Evolutionary conservation across 2,797 vertebrate species (phyloP).

Genomic region (Acanthurus tractus): DNA sequence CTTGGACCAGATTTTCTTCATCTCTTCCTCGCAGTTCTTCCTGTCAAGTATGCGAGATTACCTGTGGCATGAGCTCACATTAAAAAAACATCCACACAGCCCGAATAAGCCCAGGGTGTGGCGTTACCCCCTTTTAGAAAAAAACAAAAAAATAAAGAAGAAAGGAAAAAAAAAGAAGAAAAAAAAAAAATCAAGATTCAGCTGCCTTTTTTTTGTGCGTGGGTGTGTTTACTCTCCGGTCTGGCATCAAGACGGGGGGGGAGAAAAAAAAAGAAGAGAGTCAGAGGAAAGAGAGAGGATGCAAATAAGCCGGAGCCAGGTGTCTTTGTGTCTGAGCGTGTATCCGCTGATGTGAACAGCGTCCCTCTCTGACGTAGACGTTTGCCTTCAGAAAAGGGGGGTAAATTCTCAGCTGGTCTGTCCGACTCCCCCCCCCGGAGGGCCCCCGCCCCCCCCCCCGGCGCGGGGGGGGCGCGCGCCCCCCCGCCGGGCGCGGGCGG

Average conservation of each 20-base stretch:
- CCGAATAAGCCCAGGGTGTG: conserved; percentile 68
- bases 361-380: conserved; percentile 73
- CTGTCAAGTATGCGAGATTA: conserved; percentile 67
- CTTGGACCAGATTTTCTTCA: conserved; percentile 99
- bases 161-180: conserved; percentile 1
- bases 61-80: conserved; percentile 78
- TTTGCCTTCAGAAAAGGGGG: conserved; percentile 52
- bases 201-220: conserved; percentile 50
- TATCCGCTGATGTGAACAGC: conserved; percentile 71
- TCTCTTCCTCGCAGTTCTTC: conserved; percentile 84
- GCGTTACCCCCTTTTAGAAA: conserved; percentile 26
- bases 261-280: conserved; percentile 17
- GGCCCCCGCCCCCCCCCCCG: too few relatives aligned
- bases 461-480: too few relatives aligned
- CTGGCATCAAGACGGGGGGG: conserved; percentile 41
- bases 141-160: not conserved
- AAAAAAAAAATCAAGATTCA: conserved; percentile 40
- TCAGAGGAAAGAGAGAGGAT: conserved; percentile 42
- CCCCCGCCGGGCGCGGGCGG: too few relatives aligned
- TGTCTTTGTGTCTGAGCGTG: conserved; percentile 80
- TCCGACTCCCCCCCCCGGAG: conserved; percentile 15
- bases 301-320: conserved; percentile 68
- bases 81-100: conserved; percentile 64
- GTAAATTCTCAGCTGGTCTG: conserved; percentile 64
- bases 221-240: conserved; percentile 68